These are phyloP conservation scores for Peromyscus melanophrys DNA, from an alignment of 2,797 vertebrate species.

Conservation along the genomic window DNA sequence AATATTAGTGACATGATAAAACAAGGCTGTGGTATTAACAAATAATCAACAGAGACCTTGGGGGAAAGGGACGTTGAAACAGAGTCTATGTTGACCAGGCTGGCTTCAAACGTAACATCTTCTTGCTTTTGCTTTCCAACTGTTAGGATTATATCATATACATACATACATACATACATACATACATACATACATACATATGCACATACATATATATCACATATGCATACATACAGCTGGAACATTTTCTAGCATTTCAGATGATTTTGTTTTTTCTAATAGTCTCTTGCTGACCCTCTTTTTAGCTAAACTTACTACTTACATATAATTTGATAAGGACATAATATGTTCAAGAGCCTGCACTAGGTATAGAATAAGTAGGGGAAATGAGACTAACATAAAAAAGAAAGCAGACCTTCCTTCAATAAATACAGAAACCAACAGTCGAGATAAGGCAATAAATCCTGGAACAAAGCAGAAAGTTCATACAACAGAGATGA, in stretches of 20 bases:
- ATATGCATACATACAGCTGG: neutral
- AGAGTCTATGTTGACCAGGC: neutral
- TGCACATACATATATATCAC: neutral
- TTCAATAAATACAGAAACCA: neutral
- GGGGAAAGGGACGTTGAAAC: neutral
- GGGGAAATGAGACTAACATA: neutral
- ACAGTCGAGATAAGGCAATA: neutral
- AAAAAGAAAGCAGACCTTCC: neutral
- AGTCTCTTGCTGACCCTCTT: neutral
- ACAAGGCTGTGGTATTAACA: neutral
- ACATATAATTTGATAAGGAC: neutral
- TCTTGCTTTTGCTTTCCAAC: neutral
- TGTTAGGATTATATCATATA: neutral
- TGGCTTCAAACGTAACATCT: neutral
- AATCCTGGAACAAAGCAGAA: neutral
- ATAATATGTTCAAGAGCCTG: neutral
- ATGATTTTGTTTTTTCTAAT: neutral
- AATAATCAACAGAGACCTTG: neutral
- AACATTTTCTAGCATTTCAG: neutral
- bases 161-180: too few species aligned
- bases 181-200: too few species aligned
- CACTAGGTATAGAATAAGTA: neutral
- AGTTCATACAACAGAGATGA: neutral
- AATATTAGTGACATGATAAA: neutral
- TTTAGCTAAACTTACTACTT: neutral